Evolutionary conservation across 1,140 invertebrate genomes (phyloP).

Genomic region (Coptotermes formosanus): DNA sequence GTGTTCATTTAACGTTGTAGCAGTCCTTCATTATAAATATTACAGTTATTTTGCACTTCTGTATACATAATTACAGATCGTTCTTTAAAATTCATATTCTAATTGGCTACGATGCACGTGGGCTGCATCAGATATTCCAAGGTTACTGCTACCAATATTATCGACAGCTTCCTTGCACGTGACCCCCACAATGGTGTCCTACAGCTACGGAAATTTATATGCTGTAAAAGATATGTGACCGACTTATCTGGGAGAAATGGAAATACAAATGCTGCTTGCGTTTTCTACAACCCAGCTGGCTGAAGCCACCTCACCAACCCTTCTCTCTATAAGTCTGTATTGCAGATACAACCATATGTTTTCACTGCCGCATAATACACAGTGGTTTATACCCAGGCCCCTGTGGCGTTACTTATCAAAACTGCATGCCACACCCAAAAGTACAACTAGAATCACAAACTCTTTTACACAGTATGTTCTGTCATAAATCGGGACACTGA

Average conservation of each 20-base stretch:
- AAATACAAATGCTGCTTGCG: background rate
- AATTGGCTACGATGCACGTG: background rate
- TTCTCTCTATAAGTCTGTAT: too few relatives aligned
- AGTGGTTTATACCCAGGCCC: background rate
- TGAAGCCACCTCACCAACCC: background rate
- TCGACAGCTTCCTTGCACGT: background rate
- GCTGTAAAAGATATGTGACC: background rate
- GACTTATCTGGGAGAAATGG: background rate
- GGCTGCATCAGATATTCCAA: background rate
- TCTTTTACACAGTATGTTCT: too few relatives aligned
- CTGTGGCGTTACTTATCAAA: background rate
- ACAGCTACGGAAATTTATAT: background rate
- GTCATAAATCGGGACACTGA: too few relatives aligned
- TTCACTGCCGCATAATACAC: background rate
- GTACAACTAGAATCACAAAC: background rate
- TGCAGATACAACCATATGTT: background rate
- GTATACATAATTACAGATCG: background rate
- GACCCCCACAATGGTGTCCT: background rate
- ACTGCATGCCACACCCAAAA: background rate
- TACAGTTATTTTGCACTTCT: too few relatives aligned
- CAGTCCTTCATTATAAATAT: too few relatives aligned
- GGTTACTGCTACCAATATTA: background rate
- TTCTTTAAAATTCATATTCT: too few relatives aligned
- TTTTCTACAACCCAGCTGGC: background rate
- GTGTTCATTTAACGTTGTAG: too few relatives aligned